A percentile compares a stretch with the other conserved stretches of the same genome.
These are phyloP conservation scores for Drosophila kokeensis DNA, from an alignment of 2,888 invertebrate genomes.

Conservation along the genomic window DNA sequence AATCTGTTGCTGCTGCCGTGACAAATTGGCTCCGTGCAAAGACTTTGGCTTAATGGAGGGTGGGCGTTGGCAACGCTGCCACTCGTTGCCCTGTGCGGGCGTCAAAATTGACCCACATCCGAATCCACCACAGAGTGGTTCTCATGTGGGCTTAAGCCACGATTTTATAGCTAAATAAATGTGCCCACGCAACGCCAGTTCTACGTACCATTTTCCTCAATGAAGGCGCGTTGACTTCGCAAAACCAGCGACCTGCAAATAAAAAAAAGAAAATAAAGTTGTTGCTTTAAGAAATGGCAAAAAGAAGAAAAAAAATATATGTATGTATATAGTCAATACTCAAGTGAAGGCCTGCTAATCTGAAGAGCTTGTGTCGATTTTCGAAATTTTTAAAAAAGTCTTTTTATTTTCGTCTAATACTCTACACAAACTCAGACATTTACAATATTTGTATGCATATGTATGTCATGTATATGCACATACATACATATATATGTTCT, in stretches of 20 bases:
- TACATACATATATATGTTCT: conserved; percentile 2
- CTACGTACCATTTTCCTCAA: conserved; percentile 84
- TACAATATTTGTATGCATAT: not conserved
- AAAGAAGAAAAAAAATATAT: not conserved
- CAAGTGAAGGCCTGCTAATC: not conserved
- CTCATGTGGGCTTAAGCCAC: conserved; percentile 66
- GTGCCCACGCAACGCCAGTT: conserved; percentile 38
- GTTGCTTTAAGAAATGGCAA: conserved; percentile 19
- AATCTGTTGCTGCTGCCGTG: conserved; percentile 30
- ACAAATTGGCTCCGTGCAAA: conserved; percentile 62
- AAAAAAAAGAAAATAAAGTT: conserved; percentile 37
- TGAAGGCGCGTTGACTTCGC: conserved; percentile 83
- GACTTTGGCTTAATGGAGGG: conserved; percentile 32
- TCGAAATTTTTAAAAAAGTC: not conserved
- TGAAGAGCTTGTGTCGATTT: not conserved
- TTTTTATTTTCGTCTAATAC: not conserved
- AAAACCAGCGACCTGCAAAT: conserved; percentile 84
- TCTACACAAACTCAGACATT: not conserved
- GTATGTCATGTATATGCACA: not conserved
- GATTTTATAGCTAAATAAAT: conserved; percentile 44
- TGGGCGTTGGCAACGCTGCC: conserved; percentile 27
- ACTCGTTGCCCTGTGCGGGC: conserved; percentile 64
- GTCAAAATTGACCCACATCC: conserved; percentile 75
- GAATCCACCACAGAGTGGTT: conserved; percentile 40
- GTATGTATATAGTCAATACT: too few species aligned